A percentile compares a stretch with the other conserved stretches of the same genome.
These are phyloP conservation scores for Melanostoma scalare DNA, from an alignment of 2,888 invertebrate genomes.

Conservation along the genomic window DNA sequence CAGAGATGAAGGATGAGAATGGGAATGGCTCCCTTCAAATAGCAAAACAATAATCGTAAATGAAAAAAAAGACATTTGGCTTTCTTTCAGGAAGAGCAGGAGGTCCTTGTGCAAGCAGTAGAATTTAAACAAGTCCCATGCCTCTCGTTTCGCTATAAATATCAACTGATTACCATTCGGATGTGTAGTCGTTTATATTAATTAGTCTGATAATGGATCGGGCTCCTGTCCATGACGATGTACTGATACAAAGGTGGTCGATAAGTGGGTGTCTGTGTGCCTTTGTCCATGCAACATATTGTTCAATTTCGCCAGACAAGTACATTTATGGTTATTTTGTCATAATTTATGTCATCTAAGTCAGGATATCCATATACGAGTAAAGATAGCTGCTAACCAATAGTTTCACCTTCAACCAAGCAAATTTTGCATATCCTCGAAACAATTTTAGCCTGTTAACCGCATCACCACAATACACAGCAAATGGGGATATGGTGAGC, in stretches of 20 bases:
- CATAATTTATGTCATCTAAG: conserved; percentile 18
- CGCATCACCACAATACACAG: not conserved
- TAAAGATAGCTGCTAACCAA: too few relatives aligned
- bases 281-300: not conserved
- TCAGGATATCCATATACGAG: not conserved
- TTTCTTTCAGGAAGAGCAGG: too few relatives aligned
- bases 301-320: conserved; percentile 22
- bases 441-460: conserved; percentile 10
- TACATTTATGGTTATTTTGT: conserved; percentile 9
- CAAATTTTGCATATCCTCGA: conserved; percentile 13
- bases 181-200: conserved; percentile 44
- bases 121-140: too few relatives aligned
- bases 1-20: too few relatives aligned
- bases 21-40: too few relatives aligned
- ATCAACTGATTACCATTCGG: conserved; percentile 45
- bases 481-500: conserved; percentile 3
- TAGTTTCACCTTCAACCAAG: not conserved
- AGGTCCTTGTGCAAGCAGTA: too few relatives aligned
- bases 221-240: not conserved
- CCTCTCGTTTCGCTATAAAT: conserved; percentile 37
- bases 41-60: too few relatives aligned
- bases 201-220: conserved; percentile 46
- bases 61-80: too few relatives aligned
- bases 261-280: too few relatives aligned
- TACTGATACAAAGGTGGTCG: not conserved